Base-by-base conservation (phyloP, 2,797 vertebrate species). In the Kryptolebias ocellatus region DNA sequence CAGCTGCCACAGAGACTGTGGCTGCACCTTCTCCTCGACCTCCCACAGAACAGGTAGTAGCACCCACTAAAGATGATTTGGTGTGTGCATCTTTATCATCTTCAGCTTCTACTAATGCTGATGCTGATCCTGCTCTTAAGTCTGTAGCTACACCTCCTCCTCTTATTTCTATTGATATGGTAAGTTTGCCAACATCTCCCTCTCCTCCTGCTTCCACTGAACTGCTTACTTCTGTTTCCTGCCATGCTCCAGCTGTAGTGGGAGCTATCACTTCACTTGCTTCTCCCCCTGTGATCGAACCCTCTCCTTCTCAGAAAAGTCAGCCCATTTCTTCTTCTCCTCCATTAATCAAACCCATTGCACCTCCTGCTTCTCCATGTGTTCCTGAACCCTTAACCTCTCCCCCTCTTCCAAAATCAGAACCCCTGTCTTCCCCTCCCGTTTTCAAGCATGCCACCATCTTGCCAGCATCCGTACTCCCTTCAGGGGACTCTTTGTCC, bases 21-120 rank as follows among this genome's bases (percentile, higher is more conserved):
- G 68, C 72, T 53, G 29, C 74, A 63, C 70, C 81, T 78, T 74
- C 81, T 70, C 78, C 85, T 62, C 72, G 73, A 31, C 71, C 80
- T 62, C 72, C 78, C 9, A 53, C 27, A 73, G 76, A 89, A 81
- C 85, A 92, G 90, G 91, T 92, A 90, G 84, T 74, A 80, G 83
- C 78, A 47, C 79, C 87, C 63, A 80, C 69, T 64, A 61, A 86
- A 1, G 69, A 45, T 64, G 88, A 91, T 54, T 73, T 72, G 75
- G 84, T 85, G 69, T 45, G 84, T 54, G 81, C 86, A 29, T 37
- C 80, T 31, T 42, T 84, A 60, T 49, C 72, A 29, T 11, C 83
- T 17, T 45, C 74, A 39, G 52, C 74, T 70, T 20, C 77, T 71
- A 75, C 53, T 69, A 56, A 55, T 53, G 44, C 59, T 58, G 62